Evolutionary conservation across 2,113 vertebrate species (phyloP).

Genomic region (Colius striatus): DNA sequence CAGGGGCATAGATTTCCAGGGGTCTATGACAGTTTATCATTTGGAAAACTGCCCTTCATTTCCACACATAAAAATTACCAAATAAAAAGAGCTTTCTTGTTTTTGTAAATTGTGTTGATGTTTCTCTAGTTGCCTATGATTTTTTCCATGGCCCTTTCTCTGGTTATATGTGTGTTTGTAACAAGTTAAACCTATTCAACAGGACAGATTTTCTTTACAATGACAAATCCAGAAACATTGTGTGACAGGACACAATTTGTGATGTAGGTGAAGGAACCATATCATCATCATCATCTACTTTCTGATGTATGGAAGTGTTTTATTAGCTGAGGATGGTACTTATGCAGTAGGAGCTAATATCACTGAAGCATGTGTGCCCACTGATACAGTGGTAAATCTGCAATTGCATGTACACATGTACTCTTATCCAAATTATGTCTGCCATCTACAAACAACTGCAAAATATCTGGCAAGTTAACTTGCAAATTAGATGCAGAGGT

Average conservation of each 20-base stretch:
- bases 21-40: neutral
- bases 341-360: neutral
- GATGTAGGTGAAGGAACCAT: neutral
- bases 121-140: neutral
- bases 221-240: neutral
- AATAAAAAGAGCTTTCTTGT: neutral
- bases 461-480: neutral
- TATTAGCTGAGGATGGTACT: neutral
- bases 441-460: neutral
- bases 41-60: neutral
- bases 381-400: neutral
- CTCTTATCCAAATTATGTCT: neutral
- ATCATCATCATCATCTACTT: neutral
- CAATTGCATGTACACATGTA: rapidly evolving
- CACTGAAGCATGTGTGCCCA: neutral
- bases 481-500: neutral
- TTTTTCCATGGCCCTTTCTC: neutral
- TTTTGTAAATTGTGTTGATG: neutral
- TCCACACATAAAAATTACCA: neutral
- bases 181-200: neutral
- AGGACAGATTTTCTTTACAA: neutral
- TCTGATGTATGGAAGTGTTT: neutral
- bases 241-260: neutral
- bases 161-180: neutral
- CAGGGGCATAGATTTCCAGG: neutral